Conservation (phyloP, 2,113 vertebrate genomes). For the Tapirus terrestris region DNA sequence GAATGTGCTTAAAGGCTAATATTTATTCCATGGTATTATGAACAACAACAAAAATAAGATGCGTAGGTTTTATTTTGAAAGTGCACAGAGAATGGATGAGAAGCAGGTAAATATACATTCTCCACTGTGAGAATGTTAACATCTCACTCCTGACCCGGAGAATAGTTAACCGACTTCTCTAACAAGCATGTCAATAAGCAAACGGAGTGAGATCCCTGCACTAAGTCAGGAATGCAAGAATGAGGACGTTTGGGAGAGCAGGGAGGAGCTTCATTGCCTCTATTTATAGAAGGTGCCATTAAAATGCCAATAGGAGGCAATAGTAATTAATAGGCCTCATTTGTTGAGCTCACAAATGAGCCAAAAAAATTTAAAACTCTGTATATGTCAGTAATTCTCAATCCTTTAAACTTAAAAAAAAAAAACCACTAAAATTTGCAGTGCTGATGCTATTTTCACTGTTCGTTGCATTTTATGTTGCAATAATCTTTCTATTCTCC, state of each 20-base stretch:
- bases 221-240: slow-evolving; percentile 70
- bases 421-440: not conserved
- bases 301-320: slow-evolving; percentile 35
- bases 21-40: slow-evolving; percentile 47
- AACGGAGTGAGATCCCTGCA: not conserved
- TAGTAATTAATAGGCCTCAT: not conserved
- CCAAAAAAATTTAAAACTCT: not conserved
- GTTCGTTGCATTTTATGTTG: not conserved
- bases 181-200: slow-evolving; percentile 46
- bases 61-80: slow-evolving; percentile 52
- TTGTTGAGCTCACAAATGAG: slow-evolving; percentile 36
- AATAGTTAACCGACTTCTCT: slow-evolving; percentile 50
- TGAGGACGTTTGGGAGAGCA: slow-evolving; percentile 46
- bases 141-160: slow-evolving; percentile 50
- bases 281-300: slow-evolving; percentile 11
- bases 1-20: slow-evolving; percentile 65
- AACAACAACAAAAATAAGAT: slow-evolving; percentile 70
- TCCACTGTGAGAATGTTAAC: slow-evolving; percentile 58
- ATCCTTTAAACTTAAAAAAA: not conserved
- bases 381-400: not conserved
- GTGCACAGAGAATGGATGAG: not conserved
- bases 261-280: not conserved
- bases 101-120: slow-evolving; percentile 42
- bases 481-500: not conserved
- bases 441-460: not conserved